Base-by-base conservation (phyloP, 2,113 vertebrate genomes). In the Notiomystis cincta region DNA sequence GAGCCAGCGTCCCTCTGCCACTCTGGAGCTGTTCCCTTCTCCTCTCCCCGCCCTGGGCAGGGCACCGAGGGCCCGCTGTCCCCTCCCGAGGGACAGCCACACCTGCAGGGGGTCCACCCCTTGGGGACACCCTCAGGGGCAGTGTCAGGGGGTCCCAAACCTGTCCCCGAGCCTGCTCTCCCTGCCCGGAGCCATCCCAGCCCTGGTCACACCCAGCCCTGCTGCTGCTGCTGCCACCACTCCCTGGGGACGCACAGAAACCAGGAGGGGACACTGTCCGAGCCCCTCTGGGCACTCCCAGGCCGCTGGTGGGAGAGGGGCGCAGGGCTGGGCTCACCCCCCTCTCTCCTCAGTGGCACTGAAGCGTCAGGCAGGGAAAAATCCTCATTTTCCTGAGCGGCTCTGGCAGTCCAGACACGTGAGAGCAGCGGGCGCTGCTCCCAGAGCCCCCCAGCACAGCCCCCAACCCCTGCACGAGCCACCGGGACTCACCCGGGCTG, bases 61-160 rank as follows among this genome's bases (percentile, higher is more conserved):
- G 44, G 15, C 42, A 2, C 31, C 1, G 6, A 30, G 31, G 38
- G 35, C 28, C 23, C 50, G 1, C 3, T 1, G 27, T 47, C 73
- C 61, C 70, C 35, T 69, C 45, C 58, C 23, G 1, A 22, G 81
- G 58, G 20, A 72, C 64, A 60, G 24, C n/a, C 40, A 40, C 61
- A 13, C 18, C 24, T 10, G 4, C 21, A 6, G 38, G 40, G 50
- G 40, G 13, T 24, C 0, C 2, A 64, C 58, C 24, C 60, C 40
- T 1, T 0, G 10, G 44, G 22, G 61, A 75, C 35, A 56, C 38
- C 27, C 61, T 6, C 0, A 3, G 51, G 37, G 1, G 0, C 16
- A 10, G 5, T 1, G 23, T 27, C 28, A 45, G 61, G 21, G 7
- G 61, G 40, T 35, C 57, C 54, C 45, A 23, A 48, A 23, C 7